Percentiles rank a stretch among this genome's conserved stretches.
Conservation (phyloP, 2,113 vertebrate species). For the Chlamydotis undulata region DNA sequence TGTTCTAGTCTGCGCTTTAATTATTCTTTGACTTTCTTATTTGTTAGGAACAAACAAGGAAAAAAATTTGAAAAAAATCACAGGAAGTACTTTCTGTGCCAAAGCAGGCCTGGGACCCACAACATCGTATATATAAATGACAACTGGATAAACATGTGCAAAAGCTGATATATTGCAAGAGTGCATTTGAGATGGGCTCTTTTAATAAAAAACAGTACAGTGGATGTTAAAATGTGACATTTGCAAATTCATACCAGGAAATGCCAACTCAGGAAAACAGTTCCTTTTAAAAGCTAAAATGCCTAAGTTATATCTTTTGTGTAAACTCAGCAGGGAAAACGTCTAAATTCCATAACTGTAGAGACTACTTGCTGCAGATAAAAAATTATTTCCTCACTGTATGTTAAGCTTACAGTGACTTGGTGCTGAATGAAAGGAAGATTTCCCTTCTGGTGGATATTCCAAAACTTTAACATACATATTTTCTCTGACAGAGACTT, state of each 20-base stretch:
- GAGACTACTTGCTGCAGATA: neutral
- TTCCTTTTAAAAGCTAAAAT: neutral
- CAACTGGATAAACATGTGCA: neutral
- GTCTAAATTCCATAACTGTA: neutral
- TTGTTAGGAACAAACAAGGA: neutral
- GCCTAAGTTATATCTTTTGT: neutral
- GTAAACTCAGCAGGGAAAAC: neutral
- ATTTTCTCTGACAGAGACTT: neutral
- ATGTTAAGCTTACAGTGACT: neutral
- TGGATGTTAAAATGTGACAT: neutral
- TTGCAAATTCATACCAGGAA: neutral
- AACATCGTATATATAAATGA: neutral
- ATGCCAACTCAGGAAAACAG: neutral
- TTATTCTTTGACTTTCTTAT: constrained; percentile 32
- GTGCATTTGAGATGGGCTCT: neutral
- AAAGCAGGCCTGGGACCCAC: neutral
- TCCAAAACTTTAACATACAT: neutral
- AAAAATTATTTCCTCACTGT: neutral
- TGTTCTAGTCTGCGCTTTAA: neutral
- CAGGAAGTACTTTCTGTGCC: neutral
- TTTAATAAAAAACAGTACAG: neutral
- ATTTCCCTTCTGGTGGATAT: neutral
- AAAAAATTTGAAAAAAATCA: neutral
- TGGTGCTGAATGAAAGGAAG: neutral
- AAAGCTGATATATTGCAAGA: neutral